A percentile compares a stretch with the other conserved stretches of the same genome.
Evolutionary conservation across 1,140 invertebrate species (phyloP).

Genomic region (Macrocentrus cingulum): DNA sequence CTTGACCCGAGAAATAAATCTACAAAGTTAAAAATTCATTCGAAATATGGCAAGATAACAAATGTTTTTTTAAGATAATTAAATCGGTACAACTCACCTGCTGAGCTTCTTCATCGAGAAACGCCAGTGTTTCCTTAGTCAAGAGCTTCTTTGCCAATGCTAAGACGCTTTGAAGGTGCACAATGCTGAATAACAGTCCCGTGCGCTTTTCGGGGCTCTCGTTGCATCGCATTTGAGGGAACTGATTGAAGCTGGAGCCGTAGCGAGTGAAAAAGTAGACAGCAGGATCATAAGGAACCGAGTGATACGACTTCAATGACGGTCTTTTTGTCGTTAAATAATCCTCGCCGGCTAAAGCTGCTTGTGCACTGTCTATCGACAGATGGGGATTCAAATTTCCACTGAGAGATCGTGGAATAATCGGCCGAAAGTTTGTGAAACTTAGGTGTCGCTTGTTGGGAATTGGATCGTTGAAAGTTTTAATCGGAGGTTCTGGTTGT

Average conservation of each 20-base stretch:
- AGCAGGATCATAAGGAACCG: conserved; percentile 75
- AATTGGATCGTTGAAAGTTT: conserved; percentile 51
- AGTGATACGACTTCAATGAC: conserved; percentile 66
- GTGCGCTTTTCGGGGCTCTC: conserved; percentile 68
- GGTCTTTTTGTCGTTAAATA: conserved; percentile 47
- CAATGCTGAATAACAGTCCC: conserved; percentile 69
- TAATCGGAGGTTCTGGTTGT: conserved; percentile 66
- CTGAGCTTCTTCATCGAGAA: conserved; percentile 80
- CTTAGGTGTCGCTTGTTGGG: conserved; percentile 62
- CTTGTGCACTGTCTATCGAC: conserved; percentile 38
- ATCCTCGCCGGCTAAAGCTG: conserved; percentile 48
- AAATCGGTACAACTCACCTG: conserved; percentile 73
- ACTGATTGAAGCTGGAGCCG: conserved; percentile 90
- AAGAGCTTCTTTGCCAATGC: conserved; percentile 84
- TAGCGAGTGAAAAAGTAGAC: conserved; percentile 89
- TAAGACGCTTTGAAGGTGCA: conserved; percentile 77
- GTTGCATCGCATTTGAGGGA: conserved; percentile 74
- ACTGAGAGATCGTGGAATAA: conserved; percentile 90
- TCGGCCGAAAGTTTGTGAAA: conserved; percentile 75
- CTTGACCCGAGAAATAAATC: conserved; percentile 55
- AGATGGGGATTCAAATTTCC: conserved; percentile 70
- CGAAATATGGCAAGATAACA: neutral
- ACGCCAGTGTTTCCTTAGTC: conserved; percentile 78
- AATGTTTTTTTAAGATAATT: neutral
- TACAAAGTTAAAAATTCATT: conserved; percentile 28